Conservation (phyloP, 1,140 invertebrate species). For the Nasonia vitripennis region DNA sequence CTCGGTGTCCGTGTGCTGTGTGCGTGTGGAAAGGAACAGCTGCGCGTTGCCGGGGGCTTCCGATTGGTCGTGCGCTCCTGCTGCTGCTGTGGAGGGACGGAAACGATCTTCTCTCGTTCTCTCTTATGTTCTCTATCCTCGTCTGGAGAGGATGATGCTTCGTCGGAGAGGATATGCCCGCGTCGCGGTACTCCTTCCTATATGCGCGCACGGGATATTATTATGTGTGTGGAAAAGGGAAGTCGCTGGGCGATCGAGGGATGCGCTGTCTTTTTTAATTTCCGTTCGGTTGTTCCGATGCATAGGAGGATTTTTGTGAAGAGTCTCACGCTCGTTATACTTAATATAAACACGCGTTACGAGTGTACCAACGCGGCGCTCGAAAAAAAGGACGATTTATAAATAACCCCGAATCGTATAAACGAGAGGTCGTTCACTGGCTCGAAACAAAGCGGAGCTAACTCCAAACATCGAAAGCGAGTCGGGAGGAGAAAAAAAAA, state of each 20-base stretch:
- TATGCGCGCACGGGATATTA: background rate
- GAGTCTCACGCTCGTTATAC: no score
- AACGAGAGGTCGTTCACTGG: background rate
- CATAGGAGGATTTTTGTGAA: no score
- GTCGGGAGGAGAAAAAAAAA: background rate
- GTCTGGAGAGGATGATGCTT: background rate
- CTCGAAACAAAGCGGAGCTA: background rate
- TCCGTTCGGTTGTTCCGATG: no score
- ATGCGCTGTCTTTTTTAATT: background rate
- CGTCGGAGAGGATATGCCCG: background rate
- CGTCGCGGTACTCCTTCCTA: background rate
- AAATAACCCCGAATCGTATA: background rate
- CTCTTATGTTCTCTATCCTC: background rate
- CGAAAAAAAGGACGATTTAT: background rate
- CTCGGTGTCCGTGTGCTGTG: background rate
- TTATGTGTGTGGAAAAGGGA: background rate
- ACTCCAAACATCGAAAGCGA: background rate
- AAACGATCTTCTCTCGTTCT: constrained; percentile 22
- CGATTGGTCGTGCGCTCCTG: constrained; percentile 9
- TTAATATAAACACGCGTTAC: no score
- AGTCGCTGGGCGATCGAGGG: background rate
- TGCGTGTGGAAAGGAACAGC: constrained; percentile 13
- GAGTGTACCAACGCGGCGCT: no score
- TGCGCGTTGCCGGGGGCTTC: constrained; percentile 14
- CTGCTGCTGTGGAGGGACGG: background rate